Evolutionary conservation across 2,888 invertebrate species (phyloP).

Genomic region (Patella ulyssiponensis): DNA sequence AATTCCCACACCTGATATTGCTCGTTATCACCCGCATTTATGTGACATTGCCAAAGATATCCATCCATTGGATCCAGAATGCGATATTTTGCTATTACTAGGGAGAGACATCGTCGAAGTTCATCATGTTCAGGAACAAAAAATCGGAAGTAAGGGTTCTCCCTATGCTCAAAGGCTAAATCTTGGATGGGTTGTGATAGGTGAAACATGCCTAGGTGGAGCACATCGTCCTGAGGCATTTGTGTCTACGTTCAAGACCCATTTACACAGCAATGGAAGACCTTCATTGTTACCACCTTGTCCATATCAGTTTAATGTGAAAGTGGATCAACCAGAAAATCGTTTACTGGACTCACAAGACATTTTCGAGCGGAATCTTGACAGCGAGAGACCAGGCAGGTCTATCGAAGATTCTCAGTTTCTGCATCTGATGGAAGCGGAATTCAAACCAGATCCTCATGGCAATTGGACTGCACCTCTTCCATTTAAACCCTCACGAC

Average conservation of each 20-base stretch:
- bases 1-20: slow-evolving; percentile 40
- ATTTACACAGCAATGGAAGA: slow-evolving; percentile 14
- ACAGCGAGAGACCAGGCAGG: slow-evolving; percentile 27
- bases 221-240: slow-evolving; percentile 14
- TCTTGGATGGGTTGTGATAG: slow-evolving; percentile 32
- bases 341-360: neutral
- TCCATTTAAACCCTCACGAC: too few relatives aligned
- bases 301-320: slow-evolving; percentile 17
- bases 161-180: slow-evolving; percentile 27
- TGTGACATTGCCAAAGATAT: slow-evolving; percentile 18
- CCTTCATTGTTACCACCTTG: slow-evolving; percentile 20
- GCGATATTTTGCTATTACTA: slow-evolving; percentile 28
- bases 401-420: slow-evolving; percentile 38
- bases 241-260: slow-evolving; percentile 22
- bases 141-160: slow-evolving; percentile 20
- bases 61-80: slow-evolving; percentile 24
- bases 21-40: slow-evolving; percentile 18
- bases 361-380: slow-evolving; percentile 21
- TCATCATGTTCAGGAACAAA: slow-evolving; percentile 29
- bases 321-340: neutral
- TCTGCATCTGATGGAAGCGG: slow-evolving; percentile 24
- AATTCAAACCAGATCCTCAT: slow-evolving; percentile 9
- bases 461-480: slow-evolving; percentile 22
- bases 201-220: slow-evolving; percentile 26
- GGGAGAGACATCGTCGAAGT: slow-evolving; percentile 30